A percentile compares a stretch with the other conserved stretches of the same genome.
Conservation (phyloP, 2,888 invertebrate species). For the Synergus japonicus region DNA sequence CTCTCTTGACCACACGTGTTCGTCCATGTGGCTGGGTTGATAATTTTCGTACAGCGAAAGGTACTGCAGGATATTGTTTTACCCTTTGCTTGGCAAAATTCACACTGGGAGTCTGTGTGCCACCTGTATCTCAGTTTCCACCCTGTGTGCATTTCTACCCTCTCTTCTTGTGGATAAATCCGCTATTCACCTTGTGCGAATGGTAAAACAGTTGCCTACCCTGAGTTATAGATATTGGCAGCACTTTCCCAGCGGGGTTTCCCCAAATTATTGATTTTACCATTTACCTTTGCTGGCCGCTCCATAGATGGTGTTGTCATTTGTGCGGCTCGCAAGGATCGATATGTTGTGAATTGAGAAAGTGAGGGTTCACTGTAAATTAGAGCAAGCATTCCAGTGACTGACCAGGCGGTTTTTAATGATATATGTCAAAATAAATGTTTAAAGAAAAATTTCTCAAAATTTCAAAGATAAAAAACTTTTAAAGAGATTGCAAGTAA, state of each 20-base stretch:
- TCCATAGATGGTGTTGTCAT: slow-evolving; percentile 4
- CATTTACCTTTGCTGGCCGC: background rate
- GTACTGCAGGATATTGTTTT: background rate
- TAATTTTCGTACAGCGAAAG: background rate
- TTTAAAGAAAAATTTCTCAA: too few species aligned
- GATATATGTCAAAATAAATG: too few species aligned
- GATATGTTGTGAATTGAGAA: background rate
- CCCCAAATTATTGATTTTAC: slow-evolving; percentile 9
- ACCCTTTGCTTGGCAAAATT: background rate
- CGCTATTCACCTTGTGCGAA: background rate
- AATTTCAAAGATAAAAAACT: too few species aligned
- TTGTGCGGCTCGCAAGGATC: background rate
- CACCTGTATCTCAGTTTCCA: background rate
- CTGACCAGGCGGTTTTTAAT: background rate
- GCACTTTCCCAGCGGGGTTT: slow-evolving; percentile 11
- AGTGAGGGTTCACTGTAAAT: background rate
- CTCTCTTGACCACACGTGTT: background rate
- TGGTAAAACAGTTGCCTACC: slow-evolving; percentile 33
- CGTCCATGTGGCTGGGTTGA: background rate
- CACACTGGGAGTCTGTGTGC: background rate
- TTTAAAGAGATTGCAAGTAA: too few species aligned
- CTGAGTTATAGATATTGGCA: background rate
- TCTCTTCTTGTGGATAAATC: background rate
- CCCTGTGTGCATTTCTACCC: background rate
- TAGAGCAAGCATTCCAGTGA: background rate